Evolutionary conservation across 2,888 invertebrate species (phyloP).

Genomic region (Drosophila mercatorum): DNA sequence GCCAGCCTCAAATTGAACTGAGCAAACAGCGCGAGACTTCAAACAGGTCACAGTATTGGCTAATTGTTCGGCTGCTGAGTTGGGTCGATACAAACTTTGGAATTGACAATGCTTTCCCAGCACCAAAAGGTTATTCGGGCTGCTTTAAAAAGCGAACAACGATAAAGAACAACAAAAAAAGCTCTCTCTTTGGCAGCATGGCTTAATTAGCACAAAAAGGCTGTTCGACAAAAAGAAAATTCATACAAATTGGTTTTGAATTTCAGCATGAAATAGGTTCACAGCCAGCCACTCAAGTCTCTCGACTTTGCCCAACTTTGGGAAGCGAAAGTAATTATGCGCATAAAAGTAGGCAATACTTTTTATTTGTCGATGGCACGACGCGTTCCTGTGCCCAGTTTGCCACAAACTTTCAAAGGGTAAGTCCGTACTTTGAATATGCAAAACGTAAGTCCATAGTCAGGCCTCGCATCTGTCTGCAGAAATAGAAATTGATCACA

Average conservation of each 20-base stretch:
- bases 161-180: slow-evolving; percentile 1
- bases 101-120: slow-evolving; percentile 36
- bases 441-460: too few relatives aligned
- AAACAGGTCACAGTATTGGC: slow-evolving; percentile 47
- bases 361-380: slow-evolving; percentile 16
- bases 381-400: neutral
- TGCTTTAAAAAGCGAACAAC: slow-evolving; percentile 18
- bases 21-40: slow-evolving; percentile 56
- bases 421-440: neutral
- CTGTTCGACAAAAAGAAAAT: slow-evolving; percentile 34
- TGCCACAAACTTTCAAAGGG: neutral
- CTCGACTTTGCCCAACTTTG: slow-evolving; percentile 19
- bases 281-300: neutral
- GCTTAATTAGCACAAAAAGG: slow-evolving; percentile 69
- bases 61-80: slow-evolving; percentile 31
- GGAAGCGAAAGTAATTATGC: slow-evolving; percentile 55
- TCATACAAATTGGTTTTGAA: slow-evolving; percentile 66
- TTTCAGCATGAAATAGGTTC: slow-evolving; percentile 56
- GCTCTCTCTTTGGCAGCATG: slow-evolving; percentile 33
- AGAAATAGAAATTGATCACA: neutral
- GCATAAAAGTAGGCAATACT: slow-evolving; percentile 50
- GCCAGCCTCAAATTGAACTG: slow-evolving; percentile 30
- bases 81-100: slow-evolving; percentile 50
- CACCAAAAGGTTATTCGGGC: slow-evolving; percentile 28
- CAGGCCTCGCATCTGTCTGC: neutral